These are phyloP conservation scores for Palythoa grandis DNA, from an alignment of 92 coral and sea anemone genomes.

Conservation along the genomic window DNA sequence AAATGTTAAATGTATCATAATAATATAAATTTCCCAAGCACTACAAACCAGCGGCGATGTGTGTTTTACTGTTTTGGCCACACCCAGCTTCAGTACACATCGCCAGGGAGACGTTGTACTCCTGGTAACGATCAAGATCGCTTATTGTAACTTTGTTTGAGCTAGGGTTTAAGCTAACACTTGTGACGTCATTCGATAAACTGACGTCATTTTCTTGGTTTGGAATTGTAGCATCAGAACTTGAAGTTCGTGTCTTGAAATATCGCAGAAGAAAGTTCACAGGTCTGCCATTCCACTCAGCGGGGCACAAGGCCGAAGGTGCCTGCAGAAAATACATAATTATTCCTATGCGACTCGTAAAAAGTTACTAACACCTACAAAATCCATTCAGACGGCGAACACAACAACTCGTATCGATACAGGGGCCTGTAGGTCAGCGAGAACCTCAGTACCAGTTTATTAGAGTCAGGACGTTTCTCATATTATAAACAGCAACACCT, in stretches of 20 bases:
- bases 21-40: too few relatives aligned
- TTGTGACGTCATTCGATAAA: not conserved
- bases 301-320: not conserved
- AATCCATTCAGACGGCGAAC: too few relatives aligned
- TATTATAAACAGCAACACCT: too few relatives aligned
- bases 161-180: not conserved
- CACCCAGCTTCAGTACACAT: slow-evolving; percentile 41
- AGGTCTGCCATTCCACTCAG: slow-evolving; percentile 16
- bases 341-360: too few relatives aligned
- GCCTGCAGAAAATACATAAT: not conserved
- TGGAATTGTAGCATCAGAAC: not conserved
- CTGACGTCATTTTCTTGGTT: slow-evolving; percentile 16
- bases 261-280: slow-evolving; percentile 23
- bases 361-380: too few relatives aligned
- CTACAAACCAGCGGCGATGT: slow-evolving; percentile 3
- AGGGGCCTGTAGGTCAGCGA: too few relatives aligned
- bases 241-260: not conserved
- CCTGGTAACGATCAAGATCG: slow-evolving; percentile 13
- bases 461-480: too few relatives aligned
- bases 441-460: too few relatives aligned
- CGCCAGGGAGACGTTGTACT: not conserved
- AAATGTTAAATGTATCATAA: too few relatives aligned
- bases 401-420: too few relatives aligned
- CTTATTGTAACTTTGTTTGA: slow-evolving; percentile 8
- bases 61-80: not conserved